These are phyloP conservation scores for Ctenodactylus gundi DNA, from an alignment of 2,113 vertebrate genomes.

Conservation along the genomic window DNA sequence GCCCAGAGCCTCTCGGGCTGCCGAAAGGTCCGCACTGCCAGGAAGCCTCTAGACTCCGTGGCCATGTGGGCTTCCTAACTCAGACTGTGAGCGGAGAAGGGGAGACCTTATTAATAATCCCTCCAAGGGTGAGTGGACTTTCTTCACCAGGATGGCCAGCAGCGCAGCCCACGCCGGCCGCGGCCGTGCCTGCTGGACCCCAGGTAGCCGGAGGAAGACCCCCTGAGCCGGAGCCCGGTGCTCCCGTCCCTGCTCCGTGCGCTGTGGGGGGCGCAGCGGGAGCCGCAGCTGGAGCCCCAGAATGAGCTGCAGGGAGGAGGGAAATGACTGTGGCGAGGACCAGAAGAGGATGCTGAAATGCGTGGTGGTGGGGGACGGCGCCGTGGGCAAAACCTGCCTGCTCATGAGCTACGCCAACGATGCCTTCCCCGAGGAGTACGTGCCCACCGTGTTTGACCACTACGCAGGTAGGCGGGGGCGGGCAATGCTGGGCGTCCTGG, in stretches of 20 bases:
- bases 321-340: constrained; percentile 63
- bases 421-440: constrained; percentile 89
- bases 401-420: constrained; percentile 91
- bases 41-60: constrained; percentile 65
- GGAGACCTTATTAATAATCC: constrained; percentile 3
- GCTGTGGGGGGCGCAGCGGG: constrained; percentile 57
- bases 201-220: constrained; percentile 52
- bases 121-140: constrained; percentile 54
- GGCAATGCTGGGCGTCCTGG: neutral
- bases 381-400: constrained; percentile 89
- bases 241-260: constrained; percentile 73
- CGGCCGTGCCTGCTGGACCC: neutral
- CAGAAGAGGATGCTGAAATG: constrained; percentile 88
- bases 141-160: constrained; percentile 75
- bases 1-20: constrained; percentile 57
- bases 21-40: constrained; percentile 72
- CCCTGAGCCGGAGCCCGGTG: constrained; percentile 70
- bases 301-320: constrained; percentile 83
- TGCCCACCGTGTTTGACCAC: constrained; percentile 90
- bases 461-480: constrained; percentile 86
- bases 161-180: neutral
- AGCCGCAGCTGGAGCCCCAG: constrained; percentile 51
- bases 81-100: constrained; percentile 3
- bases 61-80: constrained; percentile 83
- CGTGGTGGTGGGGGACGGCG: constrained; percentile 89